These are phyloP conservation scores for Emmelina monodactyla DNA, from an alignment of 2,888 invertebrate genomes.

Conservation along the genomic window DNA sequence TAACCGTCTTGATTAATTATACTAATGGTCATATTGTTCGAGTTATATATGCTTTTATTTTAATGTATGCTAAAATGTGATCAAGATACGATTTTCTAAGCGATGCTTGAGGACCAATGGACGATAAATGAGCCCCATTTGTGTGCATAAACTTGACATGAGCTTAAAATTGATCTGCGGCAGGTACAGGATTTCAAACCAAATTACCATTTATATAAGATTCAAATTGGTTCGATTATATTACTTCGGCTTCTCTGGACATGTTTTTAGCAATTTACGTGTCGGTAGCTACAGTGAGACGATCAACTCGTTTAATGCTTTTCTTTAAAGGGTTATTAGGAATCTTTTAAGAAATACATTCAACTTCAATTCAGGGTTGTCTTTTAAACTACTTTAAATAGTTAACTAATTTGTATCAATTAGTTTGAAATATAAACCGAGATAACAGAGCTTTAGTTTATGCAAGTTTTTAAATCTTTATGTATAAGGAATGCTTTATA, in stretches of 20 bases:
- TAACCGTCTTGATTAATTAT: no score
- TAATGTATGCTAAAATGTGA: neutral
- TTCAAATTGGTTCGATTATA: constrained; percentile 20
- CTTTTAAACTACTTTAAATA: no score
- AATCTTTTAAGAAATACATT: neutral
- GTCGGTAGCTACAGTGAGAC: constrained; percentile 24
- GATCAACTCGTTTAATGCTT: constrained; percentile 15
- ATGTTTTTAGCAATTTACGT: constrained; percentile 19
- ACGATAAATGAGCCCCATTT: constrained; percentile 18
- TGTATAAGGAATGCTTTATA: no score
- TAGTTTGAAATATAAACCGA: no score
- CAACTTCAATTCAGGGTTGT: no score
- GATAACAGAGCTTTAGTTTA: no score
- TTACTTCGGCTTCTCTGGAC: constrained; percentile 15
- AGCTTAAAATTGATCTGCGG: constrained; percentile 17
- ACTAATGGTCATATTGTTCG: neutral
- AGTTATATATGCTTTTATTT: neutral
- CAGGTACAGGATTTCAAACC: constrained; percentile 18
- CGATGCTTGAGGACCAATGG: constrained; percentile 14
- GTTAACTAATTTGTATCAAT: no score
- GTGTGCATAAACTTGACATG: constrained; percentile 16
- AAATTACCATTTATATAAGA: constrained; percentile 23
- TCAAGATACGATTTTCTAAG: constrained; percentile 4
- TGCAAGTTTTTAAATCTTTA: no score
- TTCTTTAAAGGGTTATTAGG: no score